A percentile compares a stretch with the other conserved stretches of the same genome.
phyloP scores from a whole-genome alignment of 2,888 invertebrate genomes.

The Erebia aethiops region DNA sequence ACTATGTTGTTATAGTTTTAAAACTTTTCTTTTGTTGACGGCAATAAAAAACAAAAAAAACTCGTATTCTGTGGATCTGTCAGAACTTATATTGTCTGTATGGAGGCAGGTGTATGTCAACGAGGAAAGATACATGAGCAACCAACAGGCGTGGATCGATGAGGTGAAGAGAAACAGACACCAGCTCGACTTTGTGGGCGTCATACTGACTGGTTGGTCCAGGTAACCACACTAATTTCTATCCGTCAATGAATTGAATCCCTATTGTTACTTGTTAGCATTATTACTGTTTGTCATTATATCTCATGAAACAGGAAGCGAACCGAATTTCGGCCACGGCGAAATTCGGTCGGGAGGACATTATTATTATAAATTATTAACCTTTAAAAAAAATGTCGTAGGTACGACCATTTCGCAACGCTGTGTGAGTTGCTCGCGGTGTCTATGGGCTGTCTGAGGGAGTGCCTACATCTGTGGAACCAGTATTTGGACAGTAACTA shows the following conservation, averaged over 20 bases:
- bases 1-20: too few relatives aligned
- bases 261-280: too few relatives aligned
- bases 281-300: too few relatives aligned
- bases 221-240: slow-evolving; percentile 67
- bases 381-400: slow-evolving; percentile 1
- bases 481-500: slow-evolving; percentile 37
- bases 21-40: too few relatives aligned
- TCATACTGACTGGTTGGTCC: slow-evolving; percentile 89
- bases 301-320: too few relatives aligned
- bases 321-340: too few relatives aligned
- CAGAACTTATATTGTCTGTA: not conserved
- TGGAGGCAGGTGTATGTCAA: slow-evolving; percentile 83
- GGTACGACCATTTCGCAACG: slow-evolving; percentile 38
- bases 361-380: too few relatives aligned
- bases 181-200: slow-evolving; percentile 83
- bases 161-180: slow-evolving; percentile 76
- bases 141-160: slow-evolving; percentile 88
- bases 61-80: not conserved
- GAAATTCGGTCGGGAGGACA: too few relatives aligned
- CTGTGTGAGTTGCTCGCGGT: slow-evolving; percentile 84
- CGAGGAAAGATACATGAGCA: slow-evolving; percentile 87
- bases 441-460: slow-evolving; percentile 84
- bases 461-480: slow-evolving; percentile 81
- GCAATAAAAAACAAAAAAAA: too few relatives aligned
- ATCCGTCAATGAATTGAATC: too few relatives aligned